Evolutionary conservation across 2,888 invertebrate genomes (phyloP).

Genomic region (Meiosimyza decipiens): DNA sequence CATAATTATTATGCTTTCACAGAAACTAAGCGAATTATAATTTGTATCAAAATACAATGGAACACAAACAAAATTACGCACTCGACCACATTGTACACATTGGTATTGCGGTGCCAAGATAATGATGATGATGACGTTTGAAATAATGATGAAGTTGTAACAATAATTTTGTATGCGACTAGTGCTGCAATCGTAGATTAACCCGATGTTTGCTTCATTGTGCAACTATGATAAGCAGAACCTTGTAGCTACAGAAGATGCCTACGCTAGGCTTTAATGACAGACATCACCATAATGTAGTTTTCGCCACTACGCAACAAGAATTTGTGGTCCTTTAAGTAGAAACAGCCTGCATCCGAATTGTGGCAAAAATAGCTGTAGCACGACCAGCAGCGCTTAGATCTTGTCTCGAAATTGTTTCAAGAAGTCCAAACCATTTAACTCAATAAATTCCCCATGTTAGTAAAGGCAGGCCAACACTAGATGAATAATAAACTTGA

Average conservation of each 20-base stretch:
- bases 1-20: too few species aligned
- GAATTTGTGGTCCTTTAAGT: background rate
- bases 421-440: too few species aligned
- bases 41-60: too few species aligned
- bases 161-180: too few species aligned
- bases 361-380: background rate
- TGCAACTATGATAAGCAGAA: too few species aligned
- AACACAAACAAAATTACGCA: background rate
- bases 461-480: too few species aligned
- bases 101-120: background rate
- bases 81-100: background rate
- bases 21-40: too few species aligned
- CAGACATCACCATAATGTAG: conserved; percentile 9
- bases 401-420: conserved; percentile 36
- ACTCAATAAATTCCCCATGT: too few species aligned
- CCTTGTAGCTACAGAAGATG: too few species aligned
- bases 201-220: too few species aligned
- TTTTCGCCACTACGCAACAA: background rate
- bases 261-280: background rate
- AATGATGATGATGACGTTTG: background rate
- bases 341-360: background rate
- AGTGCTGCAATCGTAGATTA: too few species aligned
- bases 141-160: background rate
- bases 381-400: background rate
- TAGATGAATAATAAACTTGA: too few species aligned